phyloP scores from a whole-genome alignment of 2,888 invertebrate genomes.

The Antheraea yamamai region DNA sequence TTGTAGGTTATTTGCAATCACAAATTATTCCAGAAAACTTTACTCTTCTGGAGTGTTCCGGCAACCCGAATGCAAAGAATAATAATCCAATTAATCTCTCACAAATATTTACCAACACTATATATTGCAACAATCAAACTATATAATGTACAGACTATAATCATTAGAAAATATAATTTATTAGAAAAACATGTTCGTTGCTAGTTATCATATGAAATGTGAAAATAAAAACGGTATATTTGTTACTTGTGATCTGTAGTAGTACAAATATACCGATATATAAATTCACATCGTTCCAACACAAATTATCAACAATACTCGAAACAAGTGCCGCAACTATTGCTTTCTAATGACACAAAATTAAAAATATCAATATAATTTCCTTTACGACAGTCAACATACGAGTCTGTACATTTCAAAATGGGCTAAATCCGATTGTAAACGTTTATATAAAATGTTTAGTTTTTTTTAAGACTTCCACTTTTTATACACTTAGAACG shows the following conservation, averaged over 20 bases:
- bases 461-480: no score
- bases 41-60: not conserved
- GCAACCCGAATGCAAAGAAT: not conserved
- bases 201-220: not conserved
- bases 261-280: not conserved
- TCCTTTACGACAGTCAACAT: not conserved
- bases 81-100: not conserved
- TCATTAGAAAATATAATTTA: not conserved
- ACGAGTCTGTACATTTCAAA: no score
- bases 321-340: not conserved
- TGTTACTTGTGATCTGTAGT: not conserved
- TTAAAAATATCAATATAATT: not conserved
- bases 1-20: conserved; percentile 66
- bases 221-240: not conserved
- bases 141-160: not conserved
- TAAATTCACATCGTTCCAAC: not conserved
- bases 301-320: not conserved
- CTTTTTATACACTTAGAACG: no score
- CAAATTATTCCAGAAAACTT: conserved; percentile 57
- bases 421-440: no score
- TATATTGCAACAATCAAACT: not conserved
- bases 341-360: not conserved
- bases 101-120: not conserved
- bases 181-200: conserved; percentile 9
- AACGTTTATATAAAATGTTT: no score